phyloP scores from a whole-genome alignment of 2,113 vertebrate species.

The Acrocephalus arundinaceus region DNA sequence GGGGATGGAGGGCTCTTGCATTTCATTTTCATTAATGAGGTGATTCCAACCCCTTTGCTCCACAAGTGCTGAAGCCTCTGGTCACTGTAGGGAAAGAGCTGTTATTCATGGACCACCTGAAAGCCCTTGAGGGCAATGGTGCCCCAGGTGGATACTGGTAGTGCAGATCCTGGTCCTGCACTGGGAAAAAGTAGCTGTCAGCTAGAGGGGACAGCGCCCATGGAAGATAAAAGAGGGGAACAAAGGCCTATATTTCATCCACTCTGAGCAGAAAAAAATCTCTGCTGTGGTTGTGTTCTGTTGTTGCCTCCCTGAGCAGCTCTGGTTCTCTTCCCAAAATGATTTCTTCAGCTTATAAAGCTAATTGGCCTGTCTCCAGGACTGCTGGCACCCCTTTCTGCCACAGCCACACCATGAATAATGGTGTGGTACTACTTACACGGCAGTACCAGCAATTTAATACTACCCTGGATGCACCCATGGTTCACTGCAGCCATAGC shows the following conservation, averaged over 20 bases:
- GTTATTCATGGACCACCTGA: background rate
- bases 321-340: background rate
- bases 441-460: background rate
- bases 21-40: constrained; percentile 1
- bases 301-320: background rate
- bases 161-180: background rate
- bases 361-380: background rate
- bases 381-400: background rate
- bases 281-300: background rate
- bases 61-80: background rate
- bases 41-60: background rate
- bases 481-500: background rate
- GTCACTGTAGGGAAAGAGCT: background rate
- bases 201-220: background rate
- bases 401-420: background rate
- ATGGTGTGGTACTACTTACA: background rate
- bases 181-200: background rate
- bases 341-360: background rate
- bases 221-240: background rate
- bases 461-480: background rate
- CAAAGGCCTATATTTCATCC: background rate
- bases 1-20: background rate
- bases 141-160: background rate
- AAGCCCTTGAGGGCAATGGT: background rate
- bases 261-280: background rate